Percentiles rank a stretch among this genome's conserved stretches.
Evolutionary conservation across 2,797 vertebrate species (phyloP).

Genomic region (Chrysocyon brachyurus): DNA sequence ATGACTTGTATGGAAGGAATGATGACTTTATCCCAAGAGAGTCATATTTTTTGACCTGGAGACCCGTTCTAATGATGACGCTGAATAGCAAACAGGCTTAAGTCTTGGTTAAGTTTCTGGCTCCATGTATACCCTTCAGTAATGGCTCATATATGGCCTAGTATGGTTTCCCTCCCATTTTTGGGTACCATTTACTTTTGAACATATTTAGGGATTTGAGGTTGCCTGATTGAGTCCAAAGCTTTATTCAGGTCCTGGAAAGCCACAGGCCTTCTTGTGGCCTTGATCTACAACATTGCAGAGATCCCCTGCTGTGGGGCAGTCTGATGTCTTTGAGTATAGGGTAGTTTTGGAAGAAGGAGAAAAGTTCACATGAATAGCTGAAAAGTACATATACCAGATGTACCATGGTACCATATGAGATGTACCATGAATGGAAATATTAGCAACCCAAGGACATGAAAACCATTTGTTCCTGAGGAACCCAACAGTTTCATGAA

Average conservation of each 20-base stretch:
- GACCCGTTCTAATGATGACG: too few species aligned
- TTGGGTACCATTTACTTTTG: background rate
- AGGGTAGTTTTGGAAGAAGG: background rate
- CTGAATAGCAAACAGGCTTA: too few species aligned
- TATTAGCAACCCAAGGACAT: background rate
- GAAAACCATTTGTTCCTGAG: background rate
- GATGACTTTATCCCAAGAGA: background rate
- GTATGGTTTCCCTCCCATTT: background rate
- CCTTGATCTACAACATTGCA: too few species aligned
- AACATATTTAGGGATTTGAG: background rate
- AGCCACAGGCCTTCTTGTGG: background rate
- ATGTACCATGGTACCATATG: background rate
- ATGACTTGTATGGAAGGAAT: background rate
- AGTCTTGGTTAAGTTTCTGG: background rate
- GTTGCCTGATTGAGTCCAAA: background rate
- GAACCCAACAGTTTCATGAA: background rate
- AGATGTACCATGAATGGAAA: background rate
- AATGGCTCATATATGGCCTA: fast-evolving
- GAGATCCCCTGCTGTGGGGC: fast-evolving
- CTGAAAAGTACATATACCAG: background rate
- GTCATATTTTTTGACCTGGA: background rate
- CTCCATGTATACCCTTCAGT: background rate
- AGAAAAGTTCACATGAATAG: background rate
- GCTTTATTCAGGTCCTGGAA: background rate
- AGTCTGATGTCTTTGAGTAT: background rate